phyloP scores from a whole-genome alignment of 2,113 vertebrate species.

The Pandion haliaetus region DNA sequence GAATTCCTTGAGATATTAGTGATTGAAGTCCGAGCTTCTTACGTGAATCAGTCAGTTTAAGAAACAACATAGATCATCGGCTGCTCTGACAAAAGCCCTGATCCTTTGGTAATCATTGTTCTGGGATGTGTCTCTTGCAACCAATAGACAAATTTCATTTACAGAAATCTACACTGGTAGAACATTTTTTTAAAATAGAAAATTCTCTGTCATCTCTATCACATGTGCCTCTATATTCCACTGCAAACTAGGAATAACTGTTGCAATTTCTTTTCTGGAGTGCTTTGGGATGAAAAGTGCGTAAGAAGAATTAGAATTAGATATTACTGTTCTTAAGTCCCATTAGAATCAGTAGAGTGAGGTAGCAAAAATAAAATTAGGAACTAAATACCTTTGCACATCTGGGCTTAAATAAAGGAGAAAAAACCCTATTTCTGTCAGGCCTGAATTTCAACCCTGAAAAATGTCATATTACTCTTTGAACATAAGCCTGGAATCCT shows the following conservation, averaged over 20 bases:
- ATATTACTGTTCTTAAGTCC: not conserved
- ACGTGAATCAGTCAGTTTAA: not conserved
- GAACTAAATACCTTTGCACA: not conserved
- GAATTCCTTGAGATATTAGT: not conserved
- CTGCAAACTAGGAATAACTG: not conserved
- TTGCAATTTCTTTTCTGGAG: not conserved
- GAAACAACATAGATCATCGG: not conserved
- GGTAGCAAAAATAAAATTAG: not conserved
- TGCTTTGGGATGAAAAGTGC: not conserved
- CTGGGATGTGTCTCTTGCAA: not conserved
- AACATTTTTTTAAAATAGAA: not conserved
- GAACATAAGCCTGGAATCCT: not conserved
- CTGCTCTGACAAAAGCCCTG: not conserved
- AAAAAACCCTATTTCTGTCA: not conserved
- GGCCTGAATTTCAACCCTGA: not conserved
- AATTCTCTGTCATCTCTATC: not conserved
- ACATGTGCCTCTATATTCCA: not conserved
- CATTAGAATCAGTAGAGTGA: not conserved
- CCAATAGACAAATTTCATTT: not conserved
- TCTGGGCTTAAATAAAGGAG: not conserved
- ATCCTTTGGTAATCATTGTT: not conserved
- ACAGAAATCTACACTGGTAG: not conserved
- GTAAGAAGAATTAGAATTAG: not conserved
- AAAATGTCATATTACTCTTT: not conserved
- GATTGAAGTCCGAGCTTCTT: not conserved